Evolutionary conservation across 2,888 invertebrate species (phyloP).

Genomic region (Doris montereyensis): DNA sequence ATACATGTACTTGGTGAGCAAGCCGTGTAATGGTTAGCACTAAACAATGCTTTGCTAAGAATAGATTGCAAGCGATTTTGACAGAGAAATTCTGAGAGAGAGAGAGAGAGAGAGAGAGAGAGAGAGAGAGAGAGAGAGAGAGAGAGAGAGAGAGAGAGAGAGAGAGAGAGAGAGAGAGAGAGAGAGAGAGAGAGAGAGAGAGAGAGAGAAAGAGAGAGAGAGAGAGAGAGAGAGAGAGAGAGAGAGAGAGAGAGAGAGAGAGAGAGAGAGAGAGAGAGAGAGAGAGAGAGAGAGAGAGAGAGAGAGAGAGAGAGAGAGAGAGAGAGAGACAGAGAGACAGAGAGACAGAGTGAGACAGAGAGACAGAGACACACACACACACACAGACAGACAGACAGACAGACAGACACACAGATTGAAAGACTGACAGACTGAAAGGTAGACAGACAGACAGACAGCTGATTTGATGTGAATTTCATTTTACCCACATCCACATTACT

Average conservation of each 20-base stretch:
- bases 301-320: neutral
- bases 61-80: too few relatives aligned
- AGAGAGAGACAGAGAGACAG: neutral
- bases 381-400: neutral
- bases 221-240: neutral
- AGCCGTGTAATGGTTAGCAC: too few relatives aligned
- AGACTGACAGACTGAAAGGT: neutral
- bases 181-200: conserved; percentile 4
- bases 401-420: neutral
- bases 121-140: neutral
- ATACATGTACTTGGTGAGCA: too few relatives aligned
- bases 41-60: too few relatives aligned
- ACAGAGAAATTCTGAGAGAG: too few relatives aligned
- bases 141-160: conserved; percentile 22
- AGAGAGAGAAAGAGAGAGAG: neutral
- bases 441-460: neutral
- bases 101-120: conserved; percentile 27
- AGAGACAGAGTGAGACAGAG: neutral
- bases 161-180: conserved; percentile 18
- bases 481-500: too few relatives aligned
- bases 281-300: conserved; percentile 7
- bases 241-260: neutral
- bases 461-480: too few relatives aligned
- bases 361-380: neutral
- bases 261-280: neutral